Percentiles rank a stretch among this genome's conserved stretches.
phyloP scores from a whole-genome alignment of 2,888 invertebrate genomes.

The Himalopsyche tibetana region DNA sequence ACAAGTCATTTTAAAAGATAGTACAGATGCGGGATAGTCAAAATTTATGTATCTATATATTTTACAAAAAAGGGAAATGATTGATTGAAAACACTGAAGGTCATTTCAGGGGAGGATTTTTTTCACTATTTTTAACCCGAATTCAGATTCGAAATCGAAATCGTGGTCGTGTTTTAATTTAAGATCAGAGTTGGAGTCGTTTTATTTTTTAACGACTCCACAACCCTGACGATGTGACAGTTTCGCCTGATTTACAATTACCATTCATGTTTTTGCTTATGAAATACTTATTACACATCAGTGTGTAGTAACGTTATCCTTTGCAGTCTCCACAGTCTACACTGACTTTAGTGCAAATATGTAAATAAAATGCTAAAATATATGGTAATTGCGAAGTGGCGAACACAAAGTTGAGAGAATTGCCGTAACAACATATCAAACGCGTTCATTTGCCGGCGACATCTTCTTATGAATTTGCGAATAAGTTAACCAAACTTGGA shows the following conservation, averaged over 20 bases:
- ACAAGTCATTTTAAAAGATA: no score
- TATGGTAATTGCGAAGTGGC: conserved; percentile 36
- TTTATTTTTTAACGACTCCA: no score
- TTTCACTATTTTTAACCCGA: no score
- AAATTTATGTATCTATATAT: no score
- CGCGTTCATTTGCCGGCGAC: conserved; percentile 17
- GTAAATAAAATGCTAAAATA: conserved; percentile 29
- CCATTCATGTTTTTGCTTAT: neutral
- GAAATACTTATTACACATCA: neutral
- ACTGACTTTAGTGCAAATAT: neutral
- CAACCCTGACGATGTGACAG: neutral
- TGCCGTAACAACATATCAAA: neutral
- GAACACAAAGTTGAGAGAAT: conserved; percentile 7
- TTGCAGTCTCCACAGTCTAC: neutral
- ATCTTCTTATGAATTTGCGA: neutral
- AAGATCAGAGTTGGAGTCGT: no score
- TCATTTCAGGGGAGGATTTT: no score
- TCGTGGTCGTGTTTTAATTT: no score
- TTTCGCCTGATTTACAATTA: neutral
- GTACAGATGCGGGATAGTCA: no score
- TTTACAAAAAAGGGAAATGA: no score
- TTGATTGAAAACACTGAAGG: no score
- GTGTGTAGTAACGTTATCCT: neutral
- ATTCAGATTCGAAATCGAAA: no score
- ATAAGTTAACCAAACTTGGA: neutral